Evolutionary conservation across 1,140 invertebrate species (phyloP).

Genomic region (Trichoplusia ni): DNA sequence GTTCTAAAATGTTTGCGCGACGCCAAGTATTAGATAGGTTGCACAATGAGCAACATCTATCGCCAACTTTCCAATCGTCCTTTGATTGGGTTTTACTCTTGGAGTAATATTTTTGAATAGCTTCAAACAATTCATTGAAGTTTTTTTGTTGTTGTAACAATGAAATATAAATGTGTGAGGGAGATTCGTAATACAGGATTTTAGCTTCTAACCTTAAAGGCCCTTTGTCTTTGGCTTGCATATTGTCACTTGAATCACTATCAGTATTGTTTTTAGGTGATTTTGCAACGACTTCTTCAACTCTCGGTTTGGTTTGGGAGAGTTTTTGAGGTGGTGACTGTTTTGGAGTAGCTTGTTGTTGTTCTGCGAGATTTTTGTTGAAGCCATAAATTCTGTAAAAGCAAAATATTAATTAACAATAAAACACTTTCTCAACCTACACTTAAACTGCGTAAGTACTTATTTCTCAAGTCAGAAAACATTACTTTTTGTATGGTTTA

Average conservation of each 20-base stretch:
- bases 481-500: too few relatives aligned
- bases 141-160: conserved; percentile 61
- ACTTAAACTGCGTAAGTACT: too few relatives aligned
- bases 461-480: too few relatives aligned
- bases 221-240: conserved; percentile 72
- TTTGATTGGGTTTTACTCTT: conserved; percentile 48
- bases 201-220: conserved; percentile 78
- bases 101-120: conserved; percentile 80
- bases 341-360: conserved; percentile 53
- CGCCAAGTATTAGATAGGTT: conserved; percentile 77
- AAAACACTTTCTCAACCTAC: too few relatives aligned
- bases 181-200: conserved; percentile 76
- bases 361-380: conserved; percentile 52
- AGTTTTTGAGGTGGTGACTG: conserved; percentile 46
- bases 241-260: too few relatives aligned
- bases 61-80: conserved; percentile 65
- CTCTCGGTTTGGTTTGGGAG: too few relatives aligned
- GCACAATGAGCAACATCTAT: conserved; percentile 78
- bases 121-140: conserved; percentile 64
- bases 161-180: conserved; percentile 81
- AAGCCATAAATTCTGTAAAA: conserved; percentile 61
- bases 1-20: conserved; percentile 76
- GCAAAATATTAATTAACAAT: neutral
- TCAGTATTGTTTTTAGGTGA: conserved; percentile 37
- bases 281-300: too few relatives aligned